Conservation (phyloP, 2,888 invertebrate species). For the Drosophila mimica region DNA sequence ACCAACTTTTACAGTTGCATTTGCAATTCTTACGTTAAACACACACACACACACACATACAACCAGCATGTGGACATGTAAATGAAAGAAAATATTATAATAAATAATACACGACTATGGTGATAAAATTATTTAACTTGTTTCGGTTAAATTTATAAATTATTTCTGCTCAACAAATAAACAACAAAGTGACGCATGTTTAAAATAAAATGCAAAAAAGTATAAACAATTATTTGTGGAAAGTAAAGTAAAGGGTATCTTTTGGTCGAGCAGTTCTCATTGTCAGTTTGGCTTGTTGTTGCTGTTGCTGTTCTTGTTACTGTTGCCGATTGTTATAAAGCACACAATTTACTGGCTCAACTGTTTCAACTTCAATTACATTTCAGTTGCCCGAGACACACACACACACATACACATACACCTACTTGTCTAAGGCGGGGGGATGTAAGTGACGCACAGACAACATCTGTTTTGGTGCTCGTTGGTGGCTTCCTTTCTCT, state of each 20-base stretch:
- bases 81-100: too few relatives aligned
- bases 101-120: too few relatives aligned
- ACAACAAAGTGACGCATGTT: too few relatives aligned
- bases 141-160: too few relatives aligned
- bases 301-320: constrained; percentile 16
- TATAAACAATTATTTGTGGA: neutral
- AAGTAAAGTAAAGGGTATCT: neutral
- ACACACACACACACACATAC: neutral
- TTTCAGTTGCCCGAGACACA: constrained; percentile 38
- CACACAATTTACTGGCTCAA: constrained; percentile 70
- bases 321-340: constrained; percentile 45
- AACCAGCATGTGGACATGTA: neutral
- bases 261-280: neutral
- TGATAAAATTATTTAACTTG: neutral
- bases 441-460: constrained; percentile 2
- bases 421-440: neutral
- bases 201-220: too few relatives aligned
- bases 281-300: constrained; percentile 11
- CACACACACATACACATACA: neutral
- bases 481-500: constrained; percentile 1
- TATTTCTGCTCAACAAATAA: too few relatives aligned
- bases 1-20: constrained; percentile 8
- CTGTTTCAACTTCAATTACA: constrained; percentile 72
- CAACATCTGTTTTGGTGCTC: constrained; percentile 34
- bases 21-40: constrained; percentile 11